Percentiles rank a stretch among this genome's conserved stretches.
phyloP scores from a whole-genome alignment of 2,888 invertebrate species.

The Gibbula magus region DNA sequence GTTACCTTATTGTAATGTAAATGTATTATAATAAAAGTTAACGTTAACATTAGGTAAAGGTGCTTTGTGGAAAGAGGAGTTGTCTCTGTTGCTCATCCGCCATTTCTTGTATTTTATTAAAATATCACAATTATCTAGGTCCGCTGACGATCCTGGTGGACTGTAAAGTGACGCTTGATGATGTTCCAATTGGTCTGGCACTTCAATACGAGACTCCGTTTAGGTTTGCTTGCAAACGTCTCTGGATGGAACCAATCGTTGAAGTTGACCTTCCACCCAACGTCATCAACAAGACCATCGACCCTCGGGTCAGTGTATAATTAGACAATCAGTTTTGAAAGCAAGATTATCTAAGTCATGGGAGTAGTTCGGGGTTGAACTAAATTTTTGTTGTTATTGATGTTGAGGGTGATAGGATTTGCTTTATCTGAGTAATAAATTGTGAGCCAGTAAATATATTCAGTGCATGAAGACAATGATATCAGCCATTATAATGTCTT shows the following conservation, averaged over 20 bases:
- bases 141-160: conserved; percentile 62
- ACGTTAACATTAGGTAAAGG: too few species aligned
- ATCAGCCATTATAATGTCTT: too few species aligned
- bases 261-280: conserved; percentile 57
- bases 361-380: background rate
- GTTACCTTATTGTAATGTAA: too few species aligned
- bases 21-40: too few species aligned
- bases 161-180: conserved; percentile 67
- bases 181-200: conserved; percentile 68
- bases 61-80: too few species aligned
- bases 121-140: conserved; percentile 49
- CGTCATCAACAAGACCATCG: conserved; percentile 51
- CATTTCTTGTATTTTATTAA: too few species aligned
- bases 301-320: conserved; percentile 55
- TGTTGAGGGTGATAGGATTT: background rate
- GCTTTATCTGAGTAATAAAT: background rate
- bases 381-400: background rate
- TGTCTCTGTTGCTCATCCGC: too few species aligned
- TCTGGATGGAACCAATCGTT: conserved; percentile 65
- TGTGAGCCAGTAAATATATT: too few species aligned
- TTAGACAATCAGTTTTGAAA: too few species aligned
- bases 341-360: background rate
- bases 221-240: conserved; percentile 60
- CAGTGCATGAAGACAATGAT: too few species aligned
- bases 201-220: conserved; percentile 67